Evolutionary conservation across 2,113 vertebrate genomes (phyloP), one percentile per base, ranked within the genome.

Genomic region (Paedocypris sp.): DNA sequence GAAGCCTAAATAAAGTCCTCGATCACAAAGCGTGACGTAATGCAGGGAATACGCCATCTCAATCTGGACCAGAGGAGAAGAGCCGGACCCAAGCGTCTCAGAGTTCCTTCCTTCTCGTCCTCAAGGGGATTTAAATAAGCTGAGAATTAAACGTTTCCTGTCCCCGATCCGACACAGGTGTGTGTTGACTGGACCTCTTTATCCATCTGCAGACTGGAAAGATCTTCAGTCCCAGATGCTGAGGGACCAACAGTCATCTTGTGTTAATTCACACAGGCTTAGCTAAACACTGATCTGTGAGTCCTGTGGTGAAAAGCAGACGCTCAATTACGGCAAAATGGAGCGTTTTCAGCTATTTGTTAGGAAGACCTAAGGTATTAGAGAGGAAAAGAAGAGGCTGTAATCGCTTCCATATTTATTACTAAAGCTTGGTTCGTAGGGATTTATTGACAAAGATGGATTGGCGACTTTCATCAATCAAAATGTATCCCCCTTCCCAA

Each of bases 11-110:
- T 29, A 20, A 47, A 46, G 20, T 36, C 12, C 45, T 50, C 39
- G 13, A 31, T 48, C 26, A 35, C 39, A 57, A 15, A 43, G 11
- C 15, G 31, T 57, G 20, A 57, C 46, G 33, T 58, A 70, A 61
- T 50, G 35, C 28, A 45, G 43, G 53, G 61, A 70, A 18, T 41
- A 29, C 49, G 49, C 46, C 31, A 2, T 12, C 26, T 18, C 26
- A 11, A 13, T 33, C 35, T 52, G 66, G 38, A 52, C 38, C 10
- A 28, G 4, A 46, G 60, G 11, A 22, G 25, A 28, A 47, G 25
- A 46, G 42, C 4, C 5, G 23, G 25, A 51, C 31, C 32, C 15
- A 33, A 23, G 43, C 41, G 50, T 39, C 33, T 29, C 23, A n/a
- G n/a, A n/a, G 10, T 35, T 49, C 36, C 25, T 26, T 56, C 36